These are phyloP conservation scores for Agapornis canus DNA, from an alignment of 2,797 vertebrate species.

Conservation along the genomic window DNA sequence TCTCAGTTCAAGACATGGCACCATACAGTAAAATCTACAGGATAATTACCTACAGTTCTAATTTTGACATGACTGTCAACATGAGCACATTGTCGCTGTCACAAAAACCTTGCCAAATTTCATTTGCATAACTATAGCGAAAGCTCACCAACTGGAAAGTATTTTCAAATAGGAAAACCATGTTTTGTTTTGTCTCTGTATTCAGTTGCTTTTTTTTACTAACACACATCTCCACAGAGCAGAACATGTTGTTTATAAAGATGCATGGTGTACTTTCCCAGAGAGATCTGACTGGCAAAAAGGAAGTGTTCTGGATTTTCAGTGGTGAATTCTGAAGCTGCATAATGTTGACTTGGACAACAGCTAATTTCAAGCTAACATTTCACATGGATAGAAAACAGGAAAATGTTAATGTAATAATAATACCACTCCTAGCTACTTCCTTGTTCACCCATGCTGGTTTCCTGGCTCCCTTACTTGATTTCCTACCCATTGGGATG, in stretches of 20 bases:
- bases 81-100: neutral
- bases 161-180: neutral
- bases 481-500: too few species aligned
- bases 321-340: neutral
- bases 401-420: neutral
- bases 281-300: constrained; percentile 50
- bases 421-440: fast-evolving
- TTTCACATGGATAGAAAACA: neutral
- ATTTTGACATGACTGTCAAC: constrained; percentile 39
- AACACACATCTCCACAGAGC: neutral
- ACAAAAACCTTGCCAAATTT: constrained; percentile 51
- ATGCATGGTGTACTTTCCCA: constrained; percentile 29
- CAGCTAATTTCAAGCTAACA: neutral
- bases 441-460: too few species aligned
- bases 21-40: constrained; percentile 43
- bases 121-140: constrained; percentile 14
- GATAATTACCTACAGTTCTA: constrained; percentile 44
- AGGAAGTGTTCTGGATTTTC: neutral
- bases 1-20: constrained; percentile 45
- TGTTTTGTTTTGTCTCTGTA: neutral
- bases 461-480: too few species aligned
- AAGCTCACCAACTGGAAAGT: constrained; percentile 18
- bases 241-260: constrained; percentile 35
- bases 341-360: neutral
- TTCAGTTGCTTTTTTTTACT: neutral